Base-by-base conservation (phyloP, 2,888 invertebrate genomes). In the Drosophila meridiana region DNA sequence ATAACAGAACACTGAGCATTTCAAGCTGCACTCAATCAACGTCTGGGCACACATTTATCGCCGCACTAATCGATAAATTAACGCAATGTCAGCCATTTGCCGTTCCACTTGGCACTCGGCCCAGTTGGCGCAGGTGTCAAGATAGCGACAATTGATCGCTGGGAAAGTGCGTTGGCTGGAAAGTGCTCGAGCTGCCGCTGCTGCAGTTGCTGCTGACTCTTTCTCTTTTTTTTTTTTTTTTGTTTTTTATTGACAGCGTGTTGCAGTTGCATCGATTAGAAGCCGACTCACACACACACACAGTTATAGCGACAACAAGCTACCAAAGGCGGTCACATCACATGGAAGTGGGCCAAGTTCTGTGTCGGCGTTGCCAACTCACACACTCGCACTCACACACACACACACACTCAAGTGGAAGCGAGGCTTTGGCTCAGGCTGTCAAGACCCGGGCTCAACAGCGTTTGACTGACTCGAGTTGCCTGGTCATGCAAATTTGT, bases 281-380 rank as follows among this genome's bases (percentile, higher is more conserved):
- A 71, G 76, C 59, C 71, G 65, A 32, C 52, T 57, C 28, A 28
- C 34, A 58, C 26, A 32, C 30, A 64, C 43, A 26, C 8, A 53
- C 20, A n/a, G n/a, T 20, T 20, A 20, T 20, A 56, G 28, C 28
- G 56, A 55, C 67, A 64, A 61, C 73, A 40, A 69, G 55, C 74
- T 30, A 48, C 72, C 77, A 70, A 86, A 83, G 66, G 83, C 83
- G 83, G 83, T 80, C 85, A 80, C 73, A 78, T 70, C 88, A 78
- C 71, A 65, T 65, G 59, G 69, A 85, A 81, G 79, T 85, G 86
- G 85, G 85, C 86, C 85, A 87, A 87, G 87, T 87, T 81, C 75
- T 83, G 65, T 61, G 70, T 47, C 36, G 50, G 38, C 71, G 63
- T 58, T 43, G 78, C 64, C 73, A 73, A 61, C 56, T 71, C 60